Evolutionary conservation across 30 jellyfish, hydroid and myxozoan genomes (phyloP).

Genomic region (Aurelia aurita complex sp. Pacific): DNA sequence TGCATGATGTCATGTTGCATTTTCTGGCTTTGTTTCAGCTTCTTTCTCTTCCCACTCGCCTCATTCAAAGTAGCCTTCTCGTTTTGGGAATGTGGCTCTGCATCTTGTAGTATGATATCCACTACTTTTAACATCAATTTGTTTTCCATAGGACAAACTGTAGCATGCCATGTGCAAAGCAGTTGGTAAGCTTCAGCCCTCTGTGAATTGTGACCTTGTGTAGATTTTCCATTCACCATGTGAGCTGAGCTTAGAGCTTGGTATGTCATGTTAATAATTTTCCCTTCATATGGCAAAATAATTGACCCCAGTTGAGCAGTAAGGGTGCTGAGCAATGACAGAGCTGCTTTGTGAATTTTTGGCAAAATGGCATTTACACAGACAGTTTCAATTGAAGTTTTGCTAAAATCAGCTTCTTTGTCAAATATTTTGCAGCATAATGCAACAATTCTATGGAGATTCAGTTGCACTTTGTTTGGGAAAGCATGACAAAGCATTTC

Average conservation of each 20-base stretch:
- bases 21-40: constrained; percentile 23
- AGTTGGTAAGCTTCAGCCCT: constrained; percentile 34
- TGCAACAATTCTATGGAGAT: neutral
- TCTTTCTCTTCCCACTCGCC: constrained; percentile 27
- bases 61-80: constrained; percentile 1
- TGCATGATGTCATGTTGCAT: constrained; percentile 36
- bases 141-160: neutral
- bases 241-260: neutral
- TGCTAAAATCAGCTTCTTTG: neutral
- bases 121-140: constrained; percentile 5
- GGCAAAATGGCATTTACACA: constrained; percentile 29
- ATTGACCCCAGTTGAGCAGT: constrained; percentile 28
- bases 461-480: constrained; percentile 21
- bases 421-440: constrained; percentile 20
- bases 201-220: neutral
- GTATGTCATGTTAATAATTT: neutral
- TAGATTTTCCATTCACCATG: neutral
- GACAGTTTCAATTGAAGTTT: constrained; percentile 31
- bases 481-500: constrained; percentile 27
- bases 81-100: neutral
- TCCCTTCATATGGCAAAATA: constrained; percentile 37
- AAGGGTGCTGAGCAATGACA: constrained; percentile 30
- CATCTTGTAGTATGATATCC: constrained; percentile 20
- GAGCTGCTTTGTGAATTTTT: constrained; percentile 12
- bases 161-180: constrained; percentile 29